Evolutionary conservation across 2,113 vertebrate genomes (phyloP), one percentile per base, ranked within the genome.

Genomic region (Todiramphus saurophagus): DNA sequence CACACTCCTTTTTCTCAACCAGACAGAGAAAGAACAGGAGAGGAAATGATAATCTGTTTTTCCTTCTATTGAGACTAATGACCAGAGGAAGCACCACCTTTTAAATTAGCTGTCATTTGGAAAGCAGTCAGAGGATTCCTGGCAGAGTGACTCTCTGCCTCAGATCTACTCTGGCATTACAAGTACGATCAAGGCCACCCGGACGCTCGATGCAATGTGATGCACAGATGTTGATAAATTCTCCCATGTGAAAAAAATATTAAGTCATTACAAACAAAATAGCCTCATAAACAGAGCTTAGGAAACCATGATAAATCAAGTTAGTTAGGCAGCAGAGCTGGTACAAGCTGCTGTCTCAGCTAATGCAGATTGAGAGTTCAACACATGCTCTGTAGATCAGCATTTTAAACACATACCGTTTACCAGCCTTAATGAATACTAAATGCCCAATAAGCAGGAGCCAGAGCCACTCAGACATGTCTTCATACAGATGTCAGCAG

Each of bases 341-440:
- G 97, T 97, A 70, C 30, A 67, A 96, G 97, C 96, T 62, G n/a
- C 91, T 97, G 94, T 94, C 96, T 98, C 93, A 73, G 96, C 91
- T 97, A 97, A 97, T 90, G 93, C 95, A 97, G 96, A 97, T 96
- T 96, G 97, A 98, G 91, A 96, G 97, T 90, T 95, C 95, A 87
- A 67, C 89, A 72, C 75, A 27, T 5, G 91, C 94, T 91, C 96
- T 64, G 87, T 92, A 95, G 78, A 97, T 98, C 96, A 98, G 97
- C 96, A 92, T 97, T 97, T 97, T 96, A 96, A 98, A 95, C 95
- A 96, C 86, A 83, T 19, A 83, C 81, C 15, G 19, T 94, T 97
- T 83, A 83, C 86, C 15, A 79, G 94, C 94, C 97, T 86, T 98
- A 97, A 98, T 98, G 97, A 98, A 97, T 97, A 95, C 95, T 97